Conservation (phyloP, 2,888 invertebrate genomes). For the Dasypogon diadema region DNA sequence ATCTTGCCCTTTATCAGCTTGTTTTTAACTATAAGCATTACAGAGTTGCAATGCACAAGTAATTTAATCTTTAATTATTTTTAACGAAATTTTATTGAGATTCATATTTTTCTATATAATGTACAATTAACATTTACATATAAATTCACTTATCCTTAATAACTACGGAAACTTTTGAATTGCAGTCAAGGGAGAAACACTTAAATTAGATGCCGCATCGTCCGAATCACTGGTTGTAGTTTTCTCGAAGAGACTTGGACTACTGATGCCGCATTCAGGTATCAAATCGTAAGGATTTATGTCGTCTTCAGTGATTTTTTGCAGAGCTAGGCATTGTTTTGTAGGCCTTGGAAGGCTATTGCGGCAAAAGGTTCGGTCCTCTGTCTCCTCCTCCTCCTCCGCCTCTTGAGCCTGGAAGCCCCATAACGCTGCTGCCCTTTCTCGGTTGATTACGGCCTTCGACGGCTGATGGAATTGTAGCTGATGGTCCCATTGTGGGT, state of each 20-base stretch:
- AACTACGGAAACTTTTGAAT: slow-evolving; percentile 60
- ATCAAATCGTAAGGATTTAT: slow-evolving; percentile 63
- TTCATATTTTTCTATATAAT: not conserved
- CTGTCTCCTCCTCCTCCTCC: slow-evolving; percentile 60
- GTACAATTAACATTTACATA: slow-evolving; percentile 39
- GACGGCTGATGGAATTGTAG: slow-evolving; percentile 52
- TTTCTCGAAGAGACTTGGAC: slow-evolving; percentile 67
- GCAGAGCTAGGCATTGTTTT: slow-evolving; percentile 61
- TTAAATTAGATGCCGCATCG: slow-evolving; percentile 60
- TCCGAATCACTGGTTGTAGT: slow-evolving; percentile 61
- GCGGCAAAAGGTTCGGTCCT: slow-evolving; percentile 61
- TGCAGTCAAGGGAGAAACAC: slow-evolving; percentile 64
- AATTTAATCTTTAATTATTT: not conserved
- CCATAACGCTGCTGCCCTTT: slow-evolving; percentile 67
- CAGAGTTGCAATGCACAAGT: no score
- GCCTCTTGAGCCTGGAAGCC: slow-evolving; percentile 62
- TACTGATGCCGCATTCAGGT: slow-evolving; percentile 66
- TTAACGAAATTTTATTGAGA: slow-evolving; percentile 4
- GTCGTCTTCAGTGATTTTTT: slow-evolving; percentile 58
- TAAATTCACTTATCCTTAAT: not conserved
- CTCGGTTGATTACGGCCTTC: slow-evolving; percentile 65
- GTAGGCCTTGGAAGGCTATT: slow-evolving; percentile 68
- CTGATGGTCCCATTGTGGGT: slow-evolving; percentile 37
- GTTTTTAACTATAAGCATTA: no score
- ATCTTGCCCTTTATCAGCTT: no score